Conservation (phyloP, 1,140 invertebrate species). For the Leptinotarsa undecemlineata region DNA sequence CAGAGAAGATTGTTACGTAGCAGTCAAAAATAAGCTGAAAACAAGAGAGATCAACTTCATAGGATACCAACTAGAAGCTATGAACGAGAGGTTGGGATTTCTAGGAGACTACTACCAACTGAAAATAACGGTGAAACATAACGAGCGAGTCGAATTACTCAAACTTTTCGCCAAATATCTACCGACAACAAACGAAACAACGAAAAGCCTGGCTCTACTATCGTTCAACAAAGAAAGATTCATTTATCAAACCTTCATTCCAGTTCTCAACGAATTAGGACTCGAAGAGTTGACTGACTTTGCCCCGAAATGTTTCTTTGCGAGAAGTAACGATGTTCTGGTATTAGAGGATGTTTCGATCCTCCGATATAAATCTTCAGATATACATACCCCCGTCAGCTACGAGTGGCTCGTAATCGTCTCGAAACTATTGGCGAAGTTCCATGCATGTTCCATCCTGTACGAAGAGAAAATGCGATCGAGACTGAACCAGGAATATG, state of each 20-base stretch:
- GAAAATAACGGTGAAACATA: conserved; percentile 14
- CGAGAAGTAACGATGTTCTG: conserved; percentile 26
- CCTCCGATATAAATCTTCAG: conserved; percentile 27
- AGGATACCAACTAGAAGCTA: conserved; percentile 3
- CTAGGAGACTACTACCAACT: conserved; percentile 37
- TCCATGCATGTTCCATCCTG: conserved; percentile 39
- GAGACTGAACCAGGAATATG: conserved; percentile 29
- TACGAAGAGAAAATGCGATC: conserved; percentile 41
- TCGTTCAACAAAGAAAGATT: conserved; percentile 41
- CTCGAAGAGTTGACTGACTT: conserved; percentile 29
- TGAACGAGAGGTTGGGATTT: conserved; percentile 31
- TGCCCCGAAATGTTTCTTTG: conserved; percentile 32
- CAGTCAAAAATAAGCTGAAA: conserved; percentile 23
- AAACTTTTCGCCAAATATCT: conserved; percentile 38
- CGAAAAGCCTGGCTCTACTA: conserved; percentile 30
- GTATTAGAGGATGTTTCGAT: conserved; percentile 35
- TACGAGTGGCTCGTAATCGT: conserved; percentile 26
- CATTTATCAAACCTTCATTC: conserved; percentile 32
- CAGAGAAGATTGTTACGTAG: conserved; percentile 31
- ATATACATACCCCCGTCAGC: conserved; percentile 20
- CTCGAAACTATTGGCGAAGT: conserved; percentile 34
- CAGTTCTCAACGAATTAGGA: conserved; percentile 20
- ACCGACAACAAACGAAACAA: conserved; percentile 6
- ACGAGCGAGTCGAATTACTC: neutral
- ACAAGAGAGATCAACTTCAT: conserved; percentile 12